phyloP scores from a whole-genome alignment of 2,888 invertebrate genomes.

The Arrhopalites spinosus region DNA sequence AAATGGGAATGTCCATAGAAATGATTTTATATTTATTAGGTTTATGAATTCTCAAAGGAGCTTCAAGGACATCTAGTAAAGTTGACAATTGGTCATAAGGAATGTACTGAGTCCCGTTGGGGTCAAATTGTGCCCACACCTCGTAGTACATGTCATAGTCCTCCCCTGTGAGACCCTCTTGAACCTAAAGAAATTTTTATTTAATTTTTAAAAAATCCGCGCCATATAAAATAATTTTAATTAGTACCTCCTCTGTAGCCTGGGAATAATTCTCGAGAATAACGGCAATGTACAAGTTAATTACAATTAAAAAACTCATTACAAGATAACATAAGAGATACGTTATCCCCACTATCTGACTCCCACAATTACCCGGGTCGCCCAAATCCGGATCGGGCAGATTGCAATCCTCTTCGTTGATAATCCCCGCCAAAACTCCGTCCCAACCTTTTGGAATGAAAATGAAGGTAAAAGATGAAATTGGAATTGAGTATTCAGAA shows the following conservation, averaged over 20 bases:
- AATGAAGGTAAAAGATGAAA: not conserved
- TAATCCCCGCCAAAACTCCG: constrained; percentile 91
- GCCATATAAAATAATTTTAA: too few species aligned
- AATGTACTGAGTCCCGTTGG: constrained; percentile 96
- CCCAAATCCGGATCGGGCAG: constrained; percentile 87
- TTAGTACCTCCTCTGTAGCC: constrained; percentile 96
- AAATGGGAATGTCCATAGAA: constrained; percentile 98
- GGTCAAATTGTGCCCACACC: constrained; percentile 99
- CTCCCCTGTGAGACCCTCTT: constrained; percentile 94
- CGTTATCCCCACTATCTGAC: constrained; percentile 90
- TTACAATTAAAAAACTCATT: constrained; percentile 97
- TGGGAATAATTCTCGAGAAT: constrained; percentile 99
- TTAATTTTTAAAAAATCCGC: too few species aligned
- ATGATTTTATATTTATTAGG: constrained; percentile 92
- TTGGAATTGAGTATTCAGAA: too few species aligned
- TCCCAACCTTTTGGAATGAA: constrained; percentile 86
- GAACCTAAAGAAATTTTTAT: constrained; percentile 66
- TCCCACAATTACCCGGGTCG: constrained; percentile 87
- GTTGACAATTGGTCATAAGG: constrained; percentile 91
- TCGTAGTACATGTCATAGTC: constrained; percentile 99
- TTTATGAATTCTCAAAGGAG: constrained; percentile 95
- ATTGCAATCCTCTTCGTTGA: constrained; percentile 91
- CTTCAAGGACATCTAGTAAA: constrained; percentile 93
- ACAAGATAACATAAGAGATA: constrained; percentile 95
- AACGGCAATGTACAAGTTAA: constrained; percentile 99